These are phyloP conservation scores for Pangasius macronema DNA, from an alignment of 2,797 vertebrate genomes.

Conservation along the genomic window DNA sequence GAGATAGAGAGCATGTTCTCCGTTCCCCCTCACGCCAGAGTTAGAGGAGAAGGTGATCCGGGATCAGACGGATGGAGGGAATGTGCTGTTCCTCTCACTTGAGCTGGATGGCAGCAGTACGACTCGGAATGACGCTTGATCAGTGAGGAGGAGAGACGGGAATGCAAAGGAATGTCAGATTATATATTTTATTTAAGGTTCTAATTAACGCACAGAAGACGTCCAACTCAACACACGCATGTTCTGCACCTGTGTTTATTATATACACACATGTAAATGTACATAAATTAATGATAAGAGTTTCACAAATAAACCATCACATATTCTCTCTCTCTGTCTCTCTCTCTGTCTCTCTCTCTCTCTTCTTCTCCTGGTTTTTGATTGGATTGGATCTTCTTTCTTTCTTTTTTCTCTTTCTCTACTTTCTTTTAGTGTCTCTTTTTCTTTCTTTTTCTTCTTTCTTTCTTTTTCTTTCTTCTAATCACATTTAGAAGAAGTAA, in stretches of 20 bases:
- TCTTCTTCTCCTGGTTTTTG: background rate
- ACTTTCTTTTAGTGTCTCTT: background rate
- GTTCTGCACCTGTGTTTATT: background rate
- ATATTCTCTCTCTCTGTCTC: background rate
- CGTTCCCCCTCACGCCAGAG: background rate
- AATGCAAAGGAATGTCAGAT: background rate
- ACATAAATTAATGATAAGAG: background rate
- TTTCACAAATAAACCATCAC: background rate
- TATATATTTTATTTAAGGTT: background rate
- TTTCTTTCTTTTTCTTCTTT: background rate
- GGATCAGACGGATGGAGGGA: background rate
- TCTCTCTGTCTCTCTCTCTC: background rate
- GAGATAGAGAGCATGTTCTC: background rate
- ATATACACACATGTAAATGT: background rate
- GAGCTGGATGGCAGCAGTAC: constrained; percentile 43
- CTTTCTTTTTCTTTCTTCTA: background rate
- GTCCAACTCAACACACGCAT: background rate
- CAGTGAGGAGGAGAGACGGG: constrained; percentile 46
- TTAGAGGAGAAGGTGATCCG: background rate
- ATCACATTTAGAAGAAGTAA: no score
- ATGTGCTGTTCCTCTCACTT: constrained; percentile 27
- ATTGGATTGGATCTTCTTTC: background rate
- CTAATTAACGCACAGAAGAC: background rate
- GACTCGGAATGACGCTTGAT: constrained; percentile 26
- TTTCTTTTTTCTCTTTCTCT: background rate